A percentile compares a stretch with the other conserved stretches of the same genome.
phyloP scores from a whole-genome alignment of 2,888 invertebrate species.

The Lasioglossum calceatum region DNA sequence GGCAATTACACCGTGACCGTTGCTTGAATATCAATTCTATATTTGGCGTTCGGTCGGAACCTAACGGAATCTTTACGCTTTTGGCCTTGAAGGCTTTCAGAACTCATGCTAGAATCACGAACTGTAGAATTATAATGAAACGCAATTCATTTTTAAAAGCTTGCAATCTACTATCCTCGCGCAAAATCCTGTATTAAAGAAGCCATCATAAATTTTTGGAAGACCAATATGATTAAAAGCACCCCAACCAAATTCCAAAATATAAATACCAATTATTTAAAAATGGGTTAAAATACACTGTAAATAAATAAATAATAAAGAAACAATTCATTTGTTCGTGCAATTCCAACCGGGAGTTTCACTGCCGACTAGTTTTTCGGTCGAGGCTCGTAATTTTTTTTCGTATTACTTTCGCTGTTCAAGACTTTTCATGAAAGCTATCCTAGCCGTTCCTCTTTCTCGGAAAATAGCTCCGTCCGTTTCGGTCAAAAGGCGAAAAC shows the following conservation, averaged over 20 bases:
- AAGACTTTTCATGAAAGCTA: neutral
- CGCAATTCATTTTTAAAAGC: neutral
- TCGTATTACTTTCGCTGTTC: neutral
- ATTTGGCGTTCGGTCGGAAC: neutral
- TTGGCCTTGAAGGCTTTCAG: neutral
- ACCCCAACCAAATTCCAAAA: too few relatives aligned
- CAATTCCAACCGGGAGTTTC: too few relatives aligned
- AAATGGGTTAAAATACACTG: too few relatives aligned
- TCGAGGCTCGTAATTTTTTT: neutral
- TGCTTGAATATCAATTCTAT: neutral
- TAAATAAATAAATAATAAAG: too few relatives aligned
- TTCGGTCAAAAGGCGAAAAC: neutral
- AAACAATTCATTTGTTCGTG: too few relatives aligned
- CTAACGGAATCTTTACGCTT: neutral
- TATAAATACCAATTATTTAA: too few relatives aligned
- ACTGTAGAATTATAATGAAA: neutral
- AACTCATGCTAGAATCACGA: neutral
- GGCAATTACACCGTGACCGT: neutral
- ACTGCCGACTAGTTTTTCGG: too few relatives aligned
- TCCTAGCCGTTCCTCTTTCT: neutral
- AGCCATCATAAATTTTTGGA: too few relatives aligned
- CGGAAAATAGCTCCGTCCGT: neutral
- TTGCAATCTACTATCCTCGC: too few relatives aligned
- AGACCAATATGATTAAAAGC: too few relatives aligned
- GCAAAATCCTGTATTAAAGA: too few relatives aligned